A percentile compares a stretch with the other conserved stretches of the same genome.
These are phyloP conservation scores for Platalea minor DNA, from an alignment of 2,797 vertebrate genomes.

Conservation along the genomic window DNA sequence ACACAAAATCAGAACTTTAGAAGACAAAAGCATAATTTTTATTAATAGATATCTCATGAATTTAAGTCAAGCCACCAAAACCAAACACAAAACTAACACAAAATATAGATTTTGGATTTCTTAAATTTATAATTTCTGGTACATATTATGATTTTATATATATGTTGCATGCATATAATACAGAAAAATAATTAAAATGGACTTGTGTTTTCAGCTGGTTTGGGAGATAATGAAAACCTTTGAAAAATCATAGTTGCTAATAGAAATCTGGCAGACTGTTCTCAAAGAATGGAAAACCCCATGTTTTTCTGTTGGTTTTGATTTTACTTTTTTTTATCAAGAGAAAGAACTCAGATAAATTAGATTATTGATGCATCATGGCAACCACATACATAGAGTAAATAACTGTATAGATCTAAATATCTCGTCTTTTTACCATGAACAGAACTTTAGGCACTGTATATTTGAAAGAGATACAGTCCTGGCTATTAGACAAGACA, in stretches of 20 bases:
- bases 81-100: neutral
- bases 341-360: neutral
- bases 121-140: neutral
- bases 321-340: neutral
- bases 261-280: neutral
- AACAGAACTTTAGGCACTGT: neutral
- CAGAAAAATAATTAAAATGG: neutral
- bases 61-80: neutral
- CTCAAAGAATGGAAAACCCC: neutral
- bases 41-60: neutral
- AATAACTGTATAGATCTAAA: neutral
- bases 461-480: neutral
- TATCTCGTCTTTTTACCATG: neutral
- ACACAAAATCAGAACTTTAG: neutral
- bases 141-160: neutral
- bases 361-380: neutral
- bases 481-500: neutral
- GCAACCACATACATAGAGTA: neutral
- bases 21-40: neutral
- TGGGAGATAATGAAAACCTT: neutral
- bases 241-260: neutral
- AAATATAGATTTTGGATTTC: neutral
- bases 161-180: neutral
- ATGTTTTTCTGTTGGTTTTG: rapidly evolving
- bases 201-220: neutral